Evolutionary conservation across 2,113 vertebrate genomes (phyloP).

Genomic region (Hydrolagus affinis): DNA sequence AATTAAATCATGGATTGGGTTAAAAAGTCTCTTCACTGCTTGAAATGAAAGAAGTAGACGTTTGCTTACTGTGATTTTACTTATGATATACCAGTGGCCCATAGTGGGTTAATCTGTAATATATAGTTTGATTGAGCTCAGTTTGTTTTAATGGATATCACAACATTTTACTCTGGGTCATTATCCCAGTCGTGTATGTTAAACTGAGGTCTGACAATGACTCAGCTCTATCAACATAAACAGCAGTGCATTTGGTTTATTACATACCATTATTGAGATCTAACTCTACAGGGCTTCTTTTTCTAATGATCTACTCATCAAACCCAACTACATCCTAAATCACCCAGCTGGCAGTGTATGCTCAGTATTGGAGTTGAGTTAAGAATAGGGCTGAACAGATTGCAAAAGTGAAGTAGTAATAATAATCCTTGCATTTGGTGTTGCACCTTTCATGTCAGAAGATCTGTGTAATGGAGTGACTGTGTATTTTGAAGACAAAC

Average conservation of each 20-base stretch:
- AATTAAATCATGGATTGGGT: background rate
- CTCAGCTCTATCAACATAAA: background rate
- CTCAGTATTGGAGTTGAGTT: background rate
- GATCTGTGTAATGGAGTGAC: too few relatives aligned
- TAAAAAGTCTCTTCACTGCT: background rate
- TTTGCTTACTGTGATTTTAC: background rate
- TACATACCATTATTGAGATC: background rate
- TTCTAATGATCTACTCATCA: background rate
- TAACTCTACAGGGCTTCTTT: background rate
- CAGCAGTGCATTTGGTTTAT: background rate
- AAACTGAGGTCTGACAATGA: background rate
- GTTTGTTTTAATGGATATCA: background rate
- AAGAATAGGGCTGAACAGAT: background rate
- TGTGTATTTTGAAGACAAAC: too few relatives aligned
- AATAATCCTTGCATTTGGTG: too few relatives aligned
- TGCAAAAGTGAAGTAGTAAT: too few relatives aligned
- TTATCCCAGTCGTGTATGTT: background rate
- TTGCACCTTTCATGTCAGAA: too few relatives aligned
- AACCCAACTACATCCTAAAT: background rate
- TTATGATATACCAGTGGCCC: background rate
- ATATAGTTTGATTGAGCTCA: background rate
- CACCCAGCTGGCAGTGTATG: too few relatives aligned
- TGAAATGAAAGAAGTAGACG: too few relatives aligned
- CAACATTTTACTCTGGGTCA: too few relatives aligned
- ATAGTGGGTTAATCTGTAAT: background rate